Evolutionary conservation across 1,140 invertebrate species (phyloP).

Genomic region (Cotesia chilonis): DNA sequence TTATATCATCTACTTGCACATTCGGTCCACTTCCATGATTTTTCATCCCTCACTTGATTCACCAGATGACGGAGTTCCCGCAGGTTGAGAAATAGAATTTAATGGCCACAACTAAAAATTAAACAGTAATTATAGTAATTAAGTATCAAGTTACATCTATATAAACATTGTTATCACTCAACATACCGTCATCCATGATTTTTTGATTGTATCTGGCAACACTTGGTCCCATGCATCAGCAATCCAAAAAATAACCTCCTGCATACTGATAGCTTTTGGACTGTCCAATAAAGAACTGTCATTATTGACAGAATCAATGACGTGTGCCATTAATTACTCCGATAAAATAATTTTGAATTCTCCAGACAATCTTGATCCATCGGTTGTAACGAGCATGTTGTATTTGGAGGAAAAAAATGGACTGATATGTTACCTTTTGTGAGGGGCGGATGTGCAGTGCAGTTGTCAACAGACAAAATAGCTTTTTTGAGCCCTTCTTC

Average conservation of each 20-base stretch:
- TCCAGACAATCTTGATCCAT: constrained; percentile 36
- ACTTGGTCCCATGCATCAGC: constrained; percentile 11
- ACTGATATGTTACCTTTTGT: constrained; percentile 31
- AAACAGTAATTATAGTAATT: neutral
- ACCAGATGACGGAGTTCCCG: no score
- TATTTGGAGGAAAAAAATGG: constrained; percentile 41
- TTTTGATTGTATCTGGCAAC: neutral
- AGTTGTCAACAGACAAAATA: constrained; percentile 58
- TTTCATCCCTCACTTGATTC: no score
- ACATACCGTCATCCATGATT: constrained; percentile 24
- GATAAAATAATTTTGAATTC: constrained; percentile 31
- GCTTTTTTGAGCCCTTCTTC: constrained; percentile 53
- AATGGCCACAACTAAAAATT: neutral
- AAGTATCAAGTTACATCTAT: neutral
- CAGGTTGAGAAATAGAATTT: neutral
- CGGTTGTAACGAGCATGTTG: constrained; percentile 24
- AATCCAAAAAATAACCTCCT: constrained; percentile 25
- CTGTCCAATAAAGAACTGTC: neutral
- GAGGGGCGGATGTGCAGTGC: constrained; percentile 44
- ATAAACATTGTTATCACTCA: neutral
- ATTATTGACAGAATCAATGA: neutral
- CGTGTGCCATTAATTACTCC: constrained; percentile 2
- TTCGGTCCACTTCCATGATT: no score
- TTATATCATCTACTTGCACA: no score
- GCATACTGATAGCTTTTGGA: constrained; percentile 17